Base-by-base conservation (phyloP, 1,140 invertebrate species). In the Heliconius hermathena region DNA sequence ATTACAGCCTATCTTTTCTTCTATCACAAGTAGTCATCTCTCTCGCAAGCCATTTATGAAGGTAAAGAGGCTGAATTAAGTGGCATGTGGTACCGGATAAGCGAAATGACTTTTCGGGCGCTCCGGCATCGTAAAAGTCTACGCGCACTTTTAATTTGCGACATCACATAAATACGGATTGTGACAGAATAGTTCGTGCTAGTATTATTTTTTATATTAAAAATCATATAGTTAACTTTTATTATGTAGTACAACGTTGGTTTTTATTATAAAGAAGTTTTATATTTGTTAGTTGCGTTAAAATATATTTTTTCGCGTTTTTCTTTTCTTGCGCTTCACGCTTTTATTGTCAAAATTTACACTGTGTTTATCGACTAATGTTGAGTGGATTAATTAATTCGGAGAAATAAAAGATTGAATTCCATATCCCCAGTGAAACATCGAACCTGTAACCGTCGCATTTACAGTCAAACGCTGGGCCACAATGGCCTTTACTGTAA, bases 61-160 rank as follows among this genome's bases (percentile, higher is more conserved):
- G 60, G 41, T 71, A 49, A 74, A 74, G 57, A 74, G 77, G 41
- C 57, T 26, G 73, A 73, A 76, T 73, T 76, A 80, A 80, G 74
- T 54, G 79, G 33, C 60, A 71, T 52, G 74, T 73, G 79, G 74
- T 80, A 66, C 6, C 71, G 71, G 74, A 73, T 80, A 80, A 80
- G 74, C 74, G 74, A 41, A 80, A 79, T 75, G 78, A 57, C 74
- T 71, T 71, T 80, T 71, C 73, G 49, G 70, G 16, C 20, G 74
- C 74, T 73, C 74, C 52, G 52, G 71, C 20, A 49, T 79, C 73
- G 70, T 81, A 78, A 81, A 78, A 78, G 76, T 81, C 73, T 78
- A 81, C 80, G 78, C 33, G 76, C 77, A 76, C 73, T 71, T 81
- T 78, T 78, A 81, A 78, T 81, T 81, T 73, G 49, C 66, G 49